Evolutionary conservation across 2,797 vertebrate genomes (phyloP).

Genomic region (Diplodus sargus): DNA sequence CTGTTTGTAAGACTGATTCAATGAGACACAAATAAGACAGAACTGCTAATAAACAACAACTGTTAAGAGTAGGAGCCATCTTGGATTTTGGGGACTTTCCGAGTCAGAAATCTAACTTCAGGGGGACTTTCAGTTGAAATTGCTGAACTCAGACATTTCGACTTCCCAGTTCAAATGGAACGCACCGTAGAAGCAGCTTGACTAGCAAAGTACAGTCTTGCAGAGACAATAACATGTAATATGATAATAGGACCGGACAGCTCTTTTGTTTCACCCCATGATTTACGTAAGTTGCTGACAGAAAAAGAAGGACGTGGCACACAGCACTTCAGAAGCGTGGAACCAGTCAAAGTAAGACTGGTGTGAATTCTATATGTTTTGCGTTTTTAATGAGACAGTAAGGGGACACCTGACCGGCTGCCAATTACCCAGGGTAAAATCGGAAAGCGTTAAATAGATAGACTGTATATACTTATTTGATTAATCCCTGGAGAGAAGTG

Average conservation of each 20-base stretch:
- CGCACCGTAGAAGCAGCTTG: no score
- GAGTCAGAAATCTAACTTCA: no score
- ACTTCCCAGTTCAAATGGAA: no score
- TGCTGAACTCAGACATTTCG: no score
- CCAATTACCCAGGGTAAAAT: not conserved
- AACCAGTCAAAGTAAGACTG: not conserved
- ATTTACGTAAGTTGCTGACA: not conserved
- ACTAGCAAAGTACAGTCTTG: no score
- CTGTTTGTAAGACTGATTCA: no score
- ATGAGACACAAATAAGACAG: no score
- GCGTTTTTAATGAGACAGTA: constrained; percentile 19
- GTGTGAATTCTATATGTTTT: constrained; percentile 3
- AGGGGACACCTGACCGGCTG: constrained; percentile 2
- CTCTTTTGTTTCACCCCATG: not conserved
- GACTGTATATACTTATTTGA: constrained; percentile 19
- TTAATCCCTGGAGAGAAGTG: constrained; percentile 22
- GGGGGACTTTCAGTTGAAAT: no score
- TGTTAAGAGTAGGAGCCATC: no score
- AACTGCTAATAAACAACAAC: no score
- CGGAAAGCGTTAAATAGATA: not conserved
- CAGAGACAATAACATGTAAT: no score
- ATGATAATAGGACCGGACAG: not conserved
- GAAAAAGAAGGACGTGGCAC: not conserved
- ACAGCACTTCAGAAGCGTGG: not conserved
- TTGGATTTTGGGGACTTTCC: no score